Conservation (phyloP, 2,797 vertebrate genomes). For the Kryptopterus vitreolus region DNA sequence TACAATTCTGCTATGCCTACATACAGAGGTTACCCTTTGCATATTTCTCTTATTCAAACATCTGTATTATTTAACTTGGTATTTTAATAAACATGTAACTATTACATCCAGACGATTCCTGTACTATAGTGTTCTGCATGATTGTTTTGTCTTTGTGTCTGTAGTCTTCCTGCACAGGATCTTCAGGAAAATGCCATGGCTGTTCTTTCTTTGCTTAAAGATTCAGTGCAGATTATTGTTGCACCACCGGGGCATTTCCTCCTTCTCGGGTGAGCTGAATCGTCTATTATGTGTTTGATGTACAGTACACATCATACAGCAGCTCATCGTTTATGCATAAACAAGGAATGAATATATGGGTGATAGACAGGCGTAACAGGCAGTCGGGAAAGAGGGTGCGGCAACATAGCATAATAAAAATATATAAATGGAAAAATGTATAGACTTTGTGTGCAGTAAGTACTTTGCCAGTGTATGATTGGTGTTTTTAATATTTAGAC, state of each 20-base stretch:
- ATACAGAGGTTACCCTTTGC: constrained; percentile 81
- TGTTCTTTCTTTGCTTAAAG: constrained; percentile 84
- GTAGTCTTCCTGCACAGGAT: constrained; percentile 78
- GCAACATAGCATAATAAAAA: too few relatives aligned
- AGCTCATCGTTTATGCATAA: neutral
- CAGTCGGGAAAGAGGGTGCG: neutral
- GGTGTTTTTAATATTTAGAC: neutral
- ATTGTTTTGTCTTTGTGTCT: constrained; percentile 10
- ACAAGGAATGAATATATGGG: too few relatives aligned
- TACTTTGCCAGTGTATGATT: neutral
- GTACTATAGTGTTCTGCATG: neutral
- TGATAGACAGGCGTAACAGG: neutral
- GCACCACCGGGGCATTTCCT: constrained; percentile 91
- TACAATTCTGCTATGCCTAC: constrained; percentile 90
- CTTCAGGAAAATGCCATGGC: constrained; percentile 87
- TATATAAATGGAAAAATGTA: neutral
- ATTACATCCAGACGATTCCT: neutral
- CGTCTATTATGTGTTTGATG: neutral
- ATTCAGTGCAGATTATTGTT: constrained; percentile 90
- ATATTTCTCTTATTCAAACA: neutral
- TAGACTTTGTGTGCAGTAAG: neutral
- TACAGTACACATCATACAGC: neutral
- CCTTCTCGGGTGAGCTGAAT: constrained; percentile 83
- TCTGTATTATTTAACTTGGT: neutral
- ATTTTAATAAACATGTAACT: constrained; percentile 3